Evolutionary conservation across 2,888 invertebrate species (phyloP), one percentile per base, ranked within the genome.

Genomic region (Lochmaea capreae): DNA sequence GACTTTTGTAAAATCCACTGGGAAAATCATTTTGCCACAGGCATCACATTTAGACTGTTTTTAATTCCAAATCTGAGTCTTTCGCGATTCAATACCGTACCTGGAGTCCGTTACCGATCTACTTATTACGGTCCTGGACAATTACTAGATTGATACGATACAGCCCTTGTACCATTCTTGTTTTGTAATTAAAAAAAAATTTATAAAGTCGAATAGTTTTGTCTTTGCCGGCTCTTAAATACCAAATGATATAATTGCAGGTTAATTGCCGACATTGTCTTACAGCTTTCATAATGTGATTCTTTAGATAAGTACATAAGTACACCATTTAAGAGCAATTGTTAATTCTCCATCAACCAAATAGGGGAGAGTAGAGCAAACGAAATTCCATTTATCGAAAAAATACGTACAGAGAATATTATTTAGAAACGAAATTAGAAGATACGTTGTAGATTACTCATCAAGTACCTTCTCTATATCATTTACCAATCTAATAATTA

Each of bases 211-310:
- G n/a, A 14, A 52, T 52, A 52, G 52, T 52, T 52, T 5, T 18
- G 54, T 54, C 62, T 14, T 61, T 61, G 61, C 61, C 12, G 42
- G n/a, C 3, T 62, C 62, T 62, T 62, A 62, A 62, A 62, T 62
- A 62, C 62, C 16, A 39, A 62, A 62, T 62, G 42, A 62, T 43
- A 62, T 62, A 62, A 62, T 62, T 62, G 43, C 62, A 62, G 62
- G 61, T 62, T 62, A 62, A 62, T 42, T 62, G 62, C 11, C 42
- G 39, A 62, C 43, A 62, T 43, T 16, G 43, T 42, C 18, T 62
- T 10, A 18, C 42, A 39, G 62, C 16, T 62, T 62, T 62, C 42
- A 62, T 42, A 62, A 62, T 62, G 62, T 62, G 43, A 62, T 62
- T 62, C 42, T 16, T 33, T 43, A 12, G 62, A 39, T 62, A 43